Evolutionary conservation across 2,797 vertebrate genomes (phyloP).

Genomic region (Artibeus jamaicensis): DNA sequence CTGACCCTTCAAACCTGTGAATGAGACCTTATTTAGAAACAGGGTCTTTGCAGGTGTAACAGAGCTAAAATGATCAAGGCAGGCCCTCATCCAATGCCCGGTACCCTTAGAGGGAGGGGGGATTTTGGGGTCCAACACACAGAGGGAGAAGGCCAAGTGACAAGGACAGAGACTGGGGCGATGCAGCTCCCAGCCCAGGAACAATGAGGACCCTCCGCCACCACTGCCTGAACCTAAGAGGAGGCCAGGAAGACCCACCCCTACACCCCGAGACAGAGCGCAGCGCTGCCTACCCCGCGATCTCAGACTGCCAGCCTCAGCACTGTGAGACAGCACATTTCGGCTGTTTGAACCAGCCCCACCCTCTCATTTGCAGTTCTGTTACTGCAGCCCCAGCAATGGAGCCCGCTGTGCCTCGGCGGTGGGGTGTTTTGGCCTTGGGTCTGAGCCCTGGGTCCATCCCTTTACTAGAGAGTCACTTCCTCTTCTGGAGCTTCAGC

Average conservation of each 20-base stretch:
- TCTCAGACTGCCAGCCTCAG: neutral
- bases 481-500: neutral
- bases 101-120: neutral
- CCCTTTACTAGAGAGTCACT: neutral
- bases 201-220: neutral
- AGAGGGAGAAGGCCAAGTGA: no score
- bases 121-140: neutral
- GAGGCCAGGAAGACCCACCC: no score
- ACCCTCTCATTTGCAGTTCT: neutral
- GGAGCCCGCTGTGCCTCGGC: rapidly evolving
- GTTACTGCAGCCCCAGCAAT: neutral
- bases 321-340: neutral
- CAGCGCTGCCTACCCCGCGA: rapidly evolving
- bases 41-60: neutral
- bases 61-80: neutral
- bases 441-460: neutral
- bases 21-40: neutral
- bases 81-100: neutral
- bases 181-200: neutral
- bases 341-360: neutral
- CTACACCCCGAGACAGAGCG: neutral
- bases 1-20: neutral
- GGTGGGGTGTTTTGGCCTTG: neutral
- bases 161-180: neutral
- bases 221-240: neutral